Percentiles rank a stretch among this genome's conserved stretches.
phyloP scores from a whole-genome alignment of 2,113 vertebrate genomes.

The Talpa occidentalis region DNA sequence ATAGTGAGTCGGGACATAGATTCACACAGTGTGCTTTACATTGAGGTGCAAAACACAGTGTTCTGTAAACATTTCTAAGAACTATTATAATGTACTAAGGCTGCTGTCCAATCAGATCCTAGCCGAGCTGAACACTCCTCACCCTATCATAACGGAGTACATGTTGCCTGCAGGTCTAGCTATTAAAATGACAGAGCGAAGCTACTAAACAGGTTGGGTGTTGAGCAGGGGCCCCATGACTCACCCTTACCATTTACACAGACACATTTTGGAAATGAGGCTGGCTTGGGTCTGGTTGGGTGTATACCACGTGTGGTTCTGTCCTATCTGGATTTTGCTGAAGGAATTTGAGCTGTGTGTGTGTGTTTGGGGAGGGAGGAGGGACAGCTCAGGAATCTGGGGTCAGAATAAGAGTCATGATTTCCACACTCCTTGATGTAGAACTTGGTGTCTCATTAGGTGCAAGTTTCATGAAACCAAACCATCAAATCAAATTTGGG shows the following conservation, averaged over 20 bases:
- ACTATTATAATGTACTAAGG: neutral
- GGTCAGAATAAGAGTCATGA: neutral
- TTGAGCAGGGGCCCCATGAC: neutral
- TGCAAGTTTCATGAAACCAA: neutral
- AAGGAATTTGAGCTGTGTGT: neutral
- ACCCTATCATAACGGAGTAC: constrained; percentile 1
- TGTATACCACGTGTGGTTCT: neutral
- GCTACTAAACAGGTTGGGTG: constrained; percentile 32
- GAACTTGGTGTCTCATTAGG: neutral
- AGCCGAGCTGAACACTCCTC: neutral
- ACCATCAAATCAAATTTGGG: neutral
- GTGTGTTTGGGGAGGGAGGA: too few relatives aligned
- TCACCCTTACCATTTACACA: neutral
- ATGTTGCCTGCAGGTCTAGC: constrained; percentile 14
- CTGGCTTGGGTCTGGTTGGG: neutral
- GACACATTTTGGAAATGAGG: constrained; percentile 10
- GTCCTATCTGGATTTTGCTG: neutral
- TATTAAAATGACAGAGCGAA: constrained; percentile 22
- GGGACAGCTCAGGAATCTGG: neutral
- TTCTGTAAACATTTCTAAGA: constrained; percentile 66
- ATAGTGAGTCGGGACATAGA: neutral
- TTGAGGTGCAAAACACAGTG: neutral
- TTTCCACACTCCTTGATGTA: neutral
- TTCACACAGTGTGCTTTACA: accelerated
- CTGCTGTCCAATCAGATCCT: constrained; percentile 54